phyloP scores from a whole-genome alignment of 2,113 vertebrate species.

The Nyctibius bracteatus region DNA sequence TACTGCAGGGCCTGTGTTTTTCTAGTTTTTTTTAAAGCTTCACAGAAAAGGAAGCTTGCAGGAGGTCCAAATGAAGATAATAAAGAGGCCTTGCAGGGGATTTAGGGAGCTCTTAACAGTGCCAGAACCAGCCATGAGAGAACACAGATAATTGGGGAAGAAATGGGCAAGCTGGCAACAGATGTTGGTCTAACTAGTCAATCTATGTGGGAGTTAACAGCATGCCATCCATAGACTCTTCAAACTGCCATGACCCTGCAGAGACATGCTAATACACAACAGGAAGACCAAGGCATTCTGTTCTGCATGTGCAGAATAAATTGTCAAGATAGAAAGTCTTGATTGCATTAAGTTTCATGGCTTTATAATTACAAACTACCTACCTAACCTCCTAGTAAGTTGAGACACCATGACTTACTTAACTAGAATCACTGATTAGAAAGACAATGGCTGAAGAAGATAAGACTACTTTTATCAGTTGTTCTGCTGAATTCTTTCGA shows the following conservation, averaged over 20 bases:
- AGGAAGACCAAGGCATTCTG: neutral
- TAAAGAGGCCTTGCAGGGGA: neutral
- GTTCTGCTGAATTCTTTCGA: neutral
- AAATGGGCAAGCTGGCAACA: neutral
- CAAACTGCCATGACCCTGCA: neutral
- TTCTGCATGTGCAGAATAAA: neutral
- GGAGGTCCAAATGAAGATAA: neutral
- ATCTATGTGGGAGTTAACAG: neutral
- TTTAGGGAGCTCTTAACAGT: neutral
- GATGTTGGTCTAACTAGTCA: neutral
- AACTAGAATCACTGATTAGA: neutral
- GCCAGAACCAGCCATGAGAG: neutral
- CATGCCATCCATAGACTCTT: neutral
- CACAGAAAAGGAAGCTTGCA: neutral
- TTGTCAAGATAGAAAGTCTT: neutral
- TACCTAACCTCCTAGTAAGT: neutral
- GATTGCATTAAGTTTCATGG: neutral
- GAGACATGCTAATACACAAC: neutral
- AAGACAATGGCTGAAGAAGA: neutral
- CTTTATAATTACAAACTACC: neutral
- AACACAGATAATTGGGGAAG: neutral
- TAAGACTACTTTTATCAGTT: neutral
- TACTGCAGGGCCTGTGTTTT: neutral
- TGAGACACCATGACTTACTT: neutral
- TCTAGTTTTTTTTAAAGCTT: neutral